These are phyloP conservation scores for Omphaloscelis lunosa DNA, from an alignment of 2,888 invertebrate genomes.

Conservation along the genomic window DNA sequence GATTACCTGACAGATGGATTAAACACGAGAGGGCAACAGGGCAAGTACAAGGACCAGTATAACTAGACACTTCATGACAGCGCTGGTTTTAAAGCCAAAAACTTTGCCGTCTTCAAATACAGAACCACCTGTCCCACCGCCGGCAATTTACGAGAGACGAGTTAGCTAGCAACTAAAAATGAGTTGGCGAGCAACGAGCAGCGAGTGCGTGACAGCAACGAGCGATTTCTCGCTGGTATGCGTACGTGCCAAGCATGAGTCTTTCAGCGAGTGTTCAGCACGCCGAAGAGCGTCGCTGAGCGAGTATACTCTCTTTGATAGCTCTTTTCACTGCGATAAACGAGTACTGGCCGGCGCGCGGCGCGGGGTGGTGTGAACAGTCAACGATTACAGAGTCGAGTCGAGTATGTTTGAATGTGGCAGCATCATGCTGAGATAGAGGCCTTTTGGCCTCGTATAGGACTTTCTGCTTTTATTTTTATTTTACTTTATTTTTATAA, in stretches of 20 bases:
- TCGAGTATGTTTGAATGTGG: too few species aligned
- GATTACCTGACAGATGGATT: constrained; percentile 64
- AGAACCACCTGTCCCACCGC: background rate
- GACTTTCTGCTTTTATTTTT: too few species aligned
- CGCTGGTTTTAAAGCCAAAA: background rate
- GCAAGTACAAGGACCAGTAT: constrained; percentile 16
- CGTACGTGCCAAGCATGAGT: background rate
- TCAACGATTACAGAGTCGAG: too few species aligned
- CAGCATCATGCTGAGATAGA: too few species aligned
- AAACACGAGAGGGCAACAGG: constrained; percentile 53
- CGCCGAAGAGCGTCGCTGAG: background rate
- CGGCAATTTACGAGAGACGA: background rate
- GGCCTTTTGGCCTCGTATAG: too few species aligned
- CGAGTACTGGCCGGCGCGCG: background rate
- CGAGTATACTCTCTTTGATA: background rate
- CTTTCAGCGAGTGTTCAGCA: background rate
- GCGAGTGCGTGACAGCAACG: background rate
- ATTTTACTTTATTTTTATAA: too few species aligned
- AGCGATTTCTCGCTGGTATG: background rate
- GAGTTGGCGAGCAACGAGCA: background rate
- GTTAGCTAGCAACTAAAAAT: background rate
- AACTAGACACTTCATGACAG: background rate
- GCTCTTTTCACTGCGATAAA: background rate
- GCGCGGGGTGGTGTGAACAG: background rate
- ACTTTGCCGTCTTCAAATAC: background rate